phyloP scores from a whole-genome alignment of 1,140 invertebrate species.

The Chymomyza costata region DNA sequence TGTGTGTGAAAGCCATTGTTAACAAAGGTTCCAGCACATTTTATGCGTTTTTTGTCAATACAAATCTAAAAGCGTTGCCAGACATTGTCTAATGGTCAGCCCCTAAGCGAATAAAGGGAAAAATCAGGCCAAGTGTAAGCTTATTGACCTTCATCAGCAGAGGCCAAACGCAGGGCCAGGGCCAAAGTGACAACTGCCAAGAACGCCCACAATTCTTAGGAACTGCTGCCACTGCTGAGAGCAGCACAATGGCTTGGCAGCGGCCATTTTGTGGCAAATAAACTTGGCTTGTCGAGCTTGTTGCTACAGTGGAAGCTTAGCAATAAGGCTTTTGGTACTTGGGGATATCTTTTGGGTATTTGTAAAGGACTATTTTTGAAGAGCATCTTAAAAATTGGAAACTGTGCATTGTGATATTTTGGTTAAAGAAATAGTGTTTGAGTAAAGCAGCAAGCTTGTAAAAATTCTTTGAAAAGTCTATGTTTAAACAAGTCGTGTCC shows the following conservation, averaged over 20 bases:
- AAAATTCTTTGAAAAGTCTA: too few species aligned
- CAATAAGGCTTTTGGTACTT: too few species aligned
- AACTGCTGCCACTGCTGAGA: slow-evolving; percentile 36
- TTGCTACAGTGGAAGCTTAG: too few species aligned
- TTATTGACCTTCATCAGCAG: slow-evolving; percentile 61
- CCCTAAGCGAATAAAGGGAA: slow-evolving; percentile 21
- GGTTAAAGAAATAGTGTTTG: too few species aligned
- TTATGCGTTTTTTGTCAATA: slow-evolving; percentile 70
- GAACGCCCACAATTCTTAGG: not conserved
- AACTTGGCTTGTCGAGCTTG: too few species aligned
- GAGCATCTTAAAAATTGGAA: too few species aligned
- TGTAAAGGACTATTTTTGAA: too few species aligned
- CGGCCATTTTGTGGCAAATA: too few species aligned
- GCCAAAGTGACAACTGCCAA: slow-evolving; percentile 8
- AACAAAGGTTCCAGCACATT: slow-evolving; percentile 68
- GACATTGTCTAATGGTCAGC: not conserved
- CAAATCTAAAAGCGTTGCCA: slow-evolving; percentile 50
- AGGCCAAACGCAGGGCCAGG: slow-evolving; percentile 30
- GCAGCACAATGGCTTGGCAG: slow-evolving; percentile 2
- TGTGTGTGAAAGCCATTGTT: slow-evolving; percentile 20
- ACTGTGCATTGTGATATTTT: too few species aligned
- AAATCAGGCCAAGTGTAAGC: slow-evolving; percentile 67
- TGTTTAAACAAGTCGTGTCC: too few species aligned
- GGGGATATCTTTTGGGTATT: too few species aligned
- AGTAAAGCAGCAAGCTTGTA: too few species aligned